Conservation (phyloP, 2,888 invertebrate species). For the Agonopterix heracliana region DNA sequence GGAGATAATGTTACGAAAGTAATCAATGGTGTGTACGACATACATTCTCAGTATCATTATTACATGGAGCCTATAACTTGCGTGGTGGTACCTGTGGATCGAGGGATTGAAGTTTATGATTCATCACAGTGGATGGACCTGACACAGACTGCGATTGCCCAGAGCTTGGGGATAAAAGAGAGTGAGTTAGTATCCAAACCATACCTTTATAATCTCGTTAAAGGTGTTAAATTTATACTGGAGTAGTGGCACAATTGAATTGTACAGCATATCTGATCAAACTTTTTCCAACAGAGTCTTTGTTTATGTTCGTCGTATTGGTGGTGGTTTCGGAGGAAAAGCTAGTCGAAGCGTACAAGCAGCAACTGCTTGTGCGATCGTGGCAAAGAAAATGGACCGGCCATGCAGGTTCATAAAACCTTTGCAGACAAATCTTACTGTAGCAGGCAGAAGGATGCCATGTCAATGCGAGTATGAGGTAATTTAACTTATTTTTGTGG, state of each 20-base stretch:
- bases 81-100: conserved; percentile 81
- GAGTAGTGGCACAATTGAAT: too few relatives aligned
- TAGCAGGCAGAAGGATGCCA: conserved; percentile 73
- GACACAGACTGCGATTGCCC: conserved; percentile 74
- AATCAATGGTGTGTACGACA: conserved; percentile 75
- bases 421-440: conserved; percentile 78
- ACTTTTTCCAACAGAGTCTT: conserved; percentile 64
- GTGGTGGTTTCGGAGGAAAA: conserved; percentile 81
- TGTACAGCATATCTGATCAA: not conserved
- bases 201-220: too few relatives aligned
- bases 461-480: conserved; percentile 77
- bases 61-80: conserved; percentile 83
- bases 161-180: conserved; percentile 69
- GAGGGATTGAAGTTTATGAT: conserved; percentile 79
- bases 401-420: conserved; percentile 79
- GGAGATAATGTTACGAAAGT: conserved; percentile 52
- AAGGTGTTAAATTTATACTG: too few relatives aligned
- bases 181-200: conserved; percentile 72
- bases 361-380: conserved; percentile 78
- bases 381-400: conserved; percentile 68
- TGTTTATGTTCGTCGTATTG: conserved; percentile 77
- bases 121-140: conserved; percentile 81
- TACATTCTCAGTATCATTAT: conserved; percentile 84
- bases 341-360: conserved; percentile 74
- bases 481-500: conserved; percentile 6